These are phyloP conservation scores for Clostera curtula DNA, from an alignment of 2,888 invertebrate species.

Conservation along the genomic window DNA sequence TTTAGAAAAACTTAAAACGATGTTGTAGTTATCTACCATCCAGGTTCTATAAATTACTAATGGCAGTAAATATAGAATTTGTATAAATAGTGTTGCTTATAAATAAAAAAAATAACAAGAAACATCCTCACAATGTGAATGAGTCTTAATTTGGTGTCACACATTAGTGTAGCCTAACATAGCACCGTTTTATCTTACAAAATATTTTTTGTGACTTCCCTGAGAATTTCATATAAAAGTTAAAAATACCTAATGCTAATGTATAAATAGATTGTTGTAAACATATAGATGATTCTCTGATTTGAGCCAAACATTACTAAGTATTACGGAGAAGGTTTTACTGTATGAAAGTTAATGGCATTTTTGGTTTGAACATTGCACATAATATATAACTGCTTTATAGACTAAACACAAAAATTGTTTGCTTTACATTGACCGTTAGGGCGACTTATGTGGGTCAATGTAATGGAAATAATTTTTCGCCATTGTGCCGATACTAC, in stretches of 20 bases:
- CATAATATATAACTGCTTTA: conserved; percentile 62
- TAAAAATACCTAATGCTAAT: conserved; percentile 72
- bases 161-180: conserved; percentile 72
- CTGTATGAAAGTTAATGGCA: conserved; percentile 64
- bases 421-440: conserved; percentile 53
- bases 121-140: conserved; percentile 66
- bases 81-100: conserved; percentile 69
- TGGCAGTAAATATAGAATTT: conserved; percentile 68
- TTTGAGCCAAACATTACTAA: conserved; percentile 63
- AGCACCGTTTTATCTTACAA: conserved; percentile 71
- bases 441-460: conserved; percentile 52
- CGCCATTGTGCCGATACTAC: conserved; percentile 33
- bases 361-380: conserved; percentile 75
- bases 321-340: conserved; percentile 53
- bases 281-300: conserved; percentile 62
- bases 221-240: conserved; percentile 72
- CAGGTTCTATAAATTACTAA: conserved; percentile 59
- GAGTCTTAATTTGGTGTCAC: conserved; percentile 73
- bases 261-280: conserved; percentile 67
- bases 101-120: conserved; percentile 70
- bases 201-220: conserved; percentile 72
- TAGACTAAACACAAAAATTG: conserved; percentile 55
- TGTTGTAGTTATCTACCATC: conserved; percentile 48
- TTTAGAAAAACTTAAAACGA: conserved; percentile 45
- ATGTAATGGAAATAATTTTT: conserved; percentile 61